These are phyloP conservation scores for Eurosta solidaginis DNA, from an alignment of 1,140 invertebrate genomes.

Conservation along the genomic window DNA sequence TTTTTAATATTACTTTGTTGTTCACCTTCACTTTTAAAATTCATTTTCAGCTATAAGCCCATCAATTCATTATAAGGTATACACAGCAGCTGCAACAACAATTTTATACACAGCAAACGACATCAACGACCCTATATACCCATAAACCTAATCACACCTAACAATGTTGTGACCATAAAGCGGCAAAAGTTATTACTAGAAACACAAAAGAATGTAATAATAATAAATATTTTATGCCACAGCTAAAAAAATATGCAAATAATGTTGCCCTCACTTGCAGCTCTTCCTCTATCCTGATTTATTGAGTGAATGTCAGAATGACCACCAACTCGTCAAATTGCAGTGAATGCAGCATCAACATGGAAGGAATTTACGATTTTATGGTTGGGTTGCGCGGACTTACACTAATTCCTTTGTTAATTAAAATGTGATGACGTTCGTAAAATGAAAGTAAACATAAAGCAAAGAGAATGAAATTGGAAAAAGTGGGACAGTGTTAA, in stretches of 20 bases:
- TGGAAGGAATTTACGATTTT: background rate
- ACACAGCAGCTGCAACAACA: background rate
- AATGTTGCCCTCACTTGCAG: background rate
- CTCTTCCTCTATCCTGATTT: background rate
- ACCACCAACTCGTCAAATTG: background rate
- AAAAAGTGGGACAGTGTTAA: background rate
- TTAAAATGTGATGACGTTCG: slow-evolving; percentile 1
- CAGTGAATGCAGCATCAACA: background rate
- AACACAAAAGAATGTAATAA: background rate
- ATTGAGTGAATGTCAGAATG: background rate
- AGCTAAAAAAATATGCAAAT: background rate
- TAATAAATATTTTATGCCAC: background rate
- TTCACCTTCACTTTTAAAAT: background rate
- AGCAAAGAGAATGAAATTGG: background rate
- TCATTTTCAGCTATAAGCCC: background rate
- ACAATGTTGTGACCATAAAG: background rate
- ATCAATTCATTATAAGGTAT: background rate
- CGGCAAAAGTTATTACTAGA: too few species aligned
- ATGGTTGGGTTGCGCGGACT: slow-evolving; percentile 8
- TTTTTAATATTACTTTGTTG: background rate
- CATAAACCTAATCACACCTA: background rate
- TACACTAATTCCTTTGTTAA: slow-evolving; percentile 5
- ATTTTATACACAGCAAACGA: background rate
- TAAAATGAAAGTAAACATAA: background rate
- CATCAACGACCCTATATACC: background rate